These are phyloP conservation scores for Coelopa frigida DNA, from an alignment of 1,140 invertebrate genomes.

Conservation along the genomic window DNA sequence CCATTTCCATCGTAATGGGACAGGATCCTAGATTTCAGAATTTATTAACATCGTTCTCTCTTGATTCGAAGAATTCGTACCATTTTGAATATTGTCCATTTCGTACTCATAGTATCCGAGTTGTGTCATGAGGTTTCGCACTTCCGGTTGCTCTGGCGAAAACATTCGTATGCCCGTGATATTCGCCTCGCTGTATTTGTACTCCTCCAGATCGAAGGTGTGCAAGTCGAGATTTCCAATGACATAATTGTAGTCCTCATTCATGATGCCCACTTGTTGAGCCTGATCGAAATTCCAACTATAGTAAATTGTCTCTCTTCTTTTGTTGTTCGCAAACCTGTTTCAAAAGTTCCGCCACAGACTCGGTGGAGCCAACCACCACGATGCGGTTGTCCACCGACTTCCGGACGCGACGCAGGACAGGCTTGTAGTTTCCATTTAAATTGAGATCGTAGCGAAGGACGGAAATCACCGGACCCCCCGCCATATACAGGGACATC, in stretches of 20 bases:
- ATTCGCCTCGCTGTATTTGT: constrained; percentile 74
- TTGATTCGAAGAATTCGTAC: constrained; percentile 9
- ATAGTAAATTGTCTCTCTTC: not conserved
- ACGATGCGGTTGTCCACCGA: constrained; percentile 66
- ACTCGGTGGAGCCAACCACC: constrained; percentile 64
- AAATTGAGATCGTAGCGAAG: constrained; percentile 50
- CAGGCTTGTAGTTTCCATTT: constrained; percentile 43
- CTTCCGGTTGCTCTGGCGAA: constrained; percentile 47
- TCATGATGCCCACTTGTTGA: constrained; percentile 80
- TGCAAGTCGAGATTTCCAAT: constrained; percentile 76
- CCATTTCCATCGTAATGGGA: constrained; percentile 55
- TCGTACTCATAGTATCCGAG: constrained; percentile 34
- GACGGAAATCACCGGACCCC: constrained; percentile 51
- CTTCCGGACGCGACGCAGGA: constrained; percentile 49
- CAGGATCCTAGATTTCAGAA: constrained; percentile 21
- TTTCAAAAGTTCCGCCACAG: constrained; percentile 57
- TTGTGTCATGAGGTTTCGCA: constrained; percentile 26
- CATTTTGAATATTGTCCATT: constrained; percentile 9
- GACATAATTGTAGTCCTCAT: constrained; percentile 65
- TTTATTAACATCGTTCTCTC: not conserved
- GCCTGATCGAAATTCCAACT: constrained; percentile 30
- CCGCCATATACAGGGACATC: constrained; percentile 58
- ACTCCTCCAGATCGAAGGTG: constrained; percentile 69
- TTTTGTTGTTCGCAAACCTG: constrained; percentile 34
- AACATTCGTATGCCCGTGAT: constrained; percentile 72